Base-by-base conservation (phyloP, 2,797 vertebrate species). In the Balearica regulorum region DNA sequence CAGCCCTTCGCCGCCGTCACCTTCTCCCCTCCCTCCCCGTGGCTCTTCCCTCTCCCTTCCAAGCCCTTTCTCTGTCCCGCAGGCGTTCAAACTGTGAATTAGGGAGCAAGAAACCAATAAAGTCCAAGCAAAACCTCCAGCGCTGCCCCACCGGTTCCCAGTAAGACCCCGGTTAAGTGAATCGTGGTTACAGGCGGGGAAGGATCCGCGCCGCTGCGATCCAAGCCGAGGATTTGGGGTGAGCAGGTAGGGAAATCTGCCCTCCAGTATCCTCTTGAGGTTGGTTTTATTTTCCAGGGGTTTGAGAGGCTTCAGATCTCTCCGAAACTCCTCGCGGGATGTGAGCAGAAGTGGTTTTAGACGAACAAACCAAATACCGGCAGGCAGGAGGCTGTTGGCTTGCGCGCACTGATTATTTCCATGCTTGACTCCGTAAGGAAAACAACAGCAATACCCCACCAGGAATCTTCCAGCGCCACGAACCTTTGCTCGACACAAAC, bases 71-170 rank as follows among this genome's bases (percentile, higher is more conserved):
- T 96, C 94, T 37, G 19, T 83, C 72, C 39, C 25, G 33, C 94
- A 92, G 96, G 96, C 85, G 16, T 96, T 94, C 96, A 90, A 96
- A 97, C 97, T 97, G 96, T 96, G 97, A 98, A 97, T 81, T 95
- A 90, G 94, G 96, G 70, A 97, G 96, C 81, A 62, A 91, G 93
- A 89, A 95, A 91, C 83, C 91, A 94, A 98, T 96, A 95, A 96
- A 96, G 73, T 73, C 77, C 97, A 53, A 95, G 96, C 91, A 83
- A 95, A 97, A 87, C 70, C 71, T 93, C 70, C 89, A 46, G 90
- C 2, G 11, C 87, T 66, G 71, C 92, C 79, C 87, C 8, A 35
- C 85, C 65, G 24, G 11, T 75, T 97, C 94, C 96, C 96, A 61
- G 26, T 73, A 19, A 87, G 70, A 80, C 10, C 92, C 90, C 93